Evolutionary conservation across 2,888 invertebrate species (phyloP).

Genomic region (Oithona nana): DNA sequence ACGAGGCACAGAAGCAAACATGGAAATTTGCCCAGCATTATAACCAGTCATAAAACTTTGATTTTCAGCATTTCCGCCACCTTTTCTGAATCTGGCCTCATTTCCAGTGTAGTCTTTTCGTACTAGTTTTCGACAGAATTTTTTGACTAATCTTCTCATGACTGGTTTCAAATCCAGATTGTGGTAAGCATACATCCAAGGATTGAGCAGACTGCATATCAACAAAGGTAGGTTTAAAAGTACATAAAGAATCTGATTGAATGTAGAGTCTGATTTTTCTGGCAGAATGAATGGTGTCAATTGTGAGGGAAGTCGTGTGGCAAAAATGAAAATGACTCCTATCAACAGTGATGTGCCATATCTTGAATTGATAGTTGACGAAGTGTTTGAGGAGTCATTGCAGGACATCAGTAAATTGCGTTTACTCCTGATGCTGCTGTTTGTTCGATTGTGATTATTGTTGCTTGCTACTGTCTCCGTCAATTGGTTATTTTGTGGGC

Average conservation of each 20-base stretch:
- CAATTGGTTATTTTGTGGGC: no score
- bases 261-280: background rate
- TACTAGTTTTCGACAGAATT: background rate
- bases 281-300: background rate
- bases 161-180: conserved; percentile 7
- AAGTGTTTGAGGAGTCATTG: no score
- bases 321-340: background rate
- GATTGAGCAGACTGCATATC: background rate
- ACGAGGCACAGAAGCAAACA: background rate
- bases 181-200: conserved; percentile 13
- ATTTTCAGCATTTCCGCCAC: background rate
- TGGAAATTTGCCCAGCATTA: background rate
- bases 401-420: no score
- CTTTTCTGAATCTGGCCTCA: background rate
- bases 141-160: background rate
- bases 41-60: background rate
- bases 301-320: conserved; percentile 1
- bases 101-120: background rate
- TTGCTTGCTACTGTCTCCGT: no score
- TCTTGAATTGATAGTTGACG: no score
- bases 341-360: background rate
- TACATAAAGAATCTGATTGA: background rate
- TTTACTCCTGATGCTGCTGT: no score
- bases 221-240: background rate
- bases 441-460: no score